A percentile compares a stretch with the other conserved stretches of the same genome.
These are phyloP conservation scores for Varanus komodoensis DNA, from an alignment of 2,113 vertebrate genomes.

Conservation along the genomic window DNA sequence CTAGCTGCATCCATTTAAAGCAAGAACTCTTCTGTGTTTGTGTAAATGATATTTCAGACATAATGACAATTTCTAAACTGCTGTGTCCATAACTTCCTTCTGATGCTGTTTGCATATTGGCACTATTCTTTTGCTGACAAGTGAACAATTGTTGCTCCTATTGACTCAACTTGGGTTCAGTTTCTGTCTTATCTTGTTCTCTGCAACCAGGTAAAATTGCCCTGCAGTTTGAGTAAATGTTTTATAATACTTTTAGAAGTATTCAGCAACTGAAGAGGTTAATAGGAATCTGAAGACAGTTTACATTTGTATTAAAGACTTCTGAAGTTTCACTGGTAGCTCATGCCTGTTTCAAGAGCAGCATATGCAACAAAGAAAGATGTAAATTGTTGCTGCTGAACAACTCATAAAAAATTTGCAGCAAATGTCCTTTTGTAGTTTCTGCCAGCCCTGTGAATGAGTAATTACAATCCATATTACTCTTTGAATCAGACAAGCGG, in stretches of 20 bases:
- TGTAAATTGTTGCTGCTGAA: slow-evolving; percentile 15
- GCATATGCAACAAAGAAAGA: neutral
- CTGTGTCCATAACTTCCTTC: slow-evolving; percentile 28
- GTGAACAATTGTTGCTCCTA: neutral
- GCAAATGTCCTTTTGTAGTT: slow-evolving; percentile 10
- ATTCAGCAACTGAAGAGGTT: slow-evolving; percentile 1
- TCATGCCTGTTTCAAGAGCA: slow-evolving; percentile 7
- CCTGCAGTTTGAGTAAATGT: neutral
- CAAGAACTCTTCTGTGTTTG: neutral
- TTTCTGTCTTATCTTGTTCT: slow-evolving; percentile 5
- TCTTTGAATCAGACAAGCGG: neutral
- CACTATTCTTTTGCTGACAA: neutral
- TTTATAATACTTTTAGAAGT: neutral
- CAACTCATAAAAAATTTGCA: neutral
- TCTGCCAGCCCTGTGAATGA: neutral
- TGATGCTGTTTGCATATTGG: neutral
- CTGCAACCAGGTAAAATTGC: neutral
- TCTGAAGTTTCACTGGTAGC: neutral
- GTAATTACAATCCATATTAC: slow-evolving; percentile 11
- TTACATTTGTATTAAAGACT: slow-evolving; percentile 23
- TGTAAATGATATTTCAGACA: slow-evolving; percentile 15
- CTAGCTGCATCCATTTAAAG: slow-evolving; percentile 22
- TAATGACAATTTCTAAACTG: rapidly evolving
- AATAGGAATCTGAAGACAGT: neutral
- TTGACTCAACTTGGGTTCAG: neutral